Evolutionary conservation across 2,888 invertebrate species (phyloP).

Genomic region (Dolichopus griseipennis): DNA sequence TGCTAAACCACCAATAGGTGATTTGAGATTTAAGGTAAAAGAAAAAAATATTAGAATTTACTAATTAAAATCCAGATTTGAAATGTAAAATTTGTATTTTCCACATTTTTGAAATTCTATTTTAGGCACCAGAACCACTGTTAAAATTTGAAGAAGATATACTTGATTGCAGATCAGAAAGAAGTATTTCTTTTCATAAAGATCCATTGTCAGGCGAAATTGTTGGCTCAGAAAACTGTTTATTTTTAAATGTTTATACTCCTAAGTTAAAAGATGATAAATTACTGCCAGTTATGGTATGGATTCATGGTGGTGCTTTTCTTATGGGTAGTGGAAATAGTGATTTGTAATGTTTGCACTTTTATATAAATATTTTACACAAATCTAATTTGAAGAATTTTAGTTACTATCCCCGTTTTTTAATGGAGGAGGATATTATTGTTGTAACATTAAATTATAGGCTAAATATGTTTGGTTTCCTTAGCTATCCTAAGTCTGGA

Average conservation of each 20-base stretch:
- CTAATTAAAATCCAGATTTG: background rate
- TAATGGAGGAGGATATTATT: constrained; percentile 37
- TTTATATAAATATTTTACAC: background rate
- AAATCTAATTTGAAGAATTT: background rate
- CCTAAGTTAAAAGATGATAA: constrained; percentile 27
- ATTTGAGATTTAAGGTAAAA: constrained; percentile 39
- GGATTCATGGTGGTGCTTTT: constrained; percentile 41
- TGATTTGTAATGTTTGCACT: constrained; percentile 29
- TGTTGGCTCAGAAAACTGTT: constrained; percentile 37
- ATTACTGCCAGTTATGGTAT: constrained; percentile 39
- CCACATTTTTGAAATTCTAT: background rate
- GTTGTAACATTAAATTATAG: constrained; percentile 40
- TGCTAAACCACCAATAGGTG: constrained; percentile 48
- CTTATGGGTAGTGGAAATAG: constrained; percentile 34
- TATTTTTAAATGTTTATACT: constrained; percentile 37
- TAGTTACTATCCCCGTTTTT: constrained; percentile 35
- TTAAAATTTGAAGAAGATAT: constrained; percentile 30
- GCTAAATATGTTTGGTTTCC: constrained; percentile 37
- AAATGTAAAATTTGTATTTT: background rate
- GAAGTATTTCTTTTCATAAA: constrained; percentile 33
- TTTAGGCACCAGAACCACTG: constrained; percentile 36
- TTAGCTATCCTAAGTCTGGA: constrained; percentile 35
- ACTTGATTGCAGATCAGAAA: constrained; percentile 36
- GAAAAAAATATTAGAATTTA: too few species aligned
- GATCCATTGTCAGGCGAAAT: constrained; percentile 28